Base-by-base conservation (phyloP, 2,113 vertebrate genomes). In the Oncorhynchus kisutch region DNA sequence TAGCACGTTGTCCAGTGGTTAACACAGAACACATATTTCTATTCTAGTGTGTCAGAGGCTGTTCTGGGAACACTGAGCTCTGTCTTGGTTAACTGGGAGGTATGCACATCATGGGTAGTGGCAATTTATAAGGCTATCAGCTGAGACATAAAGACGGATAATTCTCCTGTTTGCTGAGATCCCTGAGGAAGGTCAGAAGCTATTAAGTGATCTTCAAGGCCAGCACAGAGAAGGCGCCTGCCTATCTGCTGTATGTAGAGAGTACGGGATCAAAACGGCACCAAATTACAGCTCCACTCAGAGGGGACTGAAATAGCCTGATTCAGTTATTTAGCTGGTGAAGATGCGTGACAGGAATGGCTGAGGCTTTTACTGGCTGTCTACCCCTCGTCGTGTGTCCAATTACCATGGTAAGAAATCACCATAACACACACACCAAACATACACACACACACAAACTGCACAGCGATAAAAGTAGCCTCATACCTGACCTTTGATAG, bases 251-350 rank as follows among this genome's bases (percentile, higher is more conserved):
- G 51, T 54, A 54, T 16, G 16, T 54, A 54, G 51, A 54, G 16
- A 54, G 12, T 54, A 34, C 34, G 1, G 31, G 5, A 31, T 82
- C 83, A 84, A 82, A 88, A 76, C 74, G 80, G 78, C 84, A 84
- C 82, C 82, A 89, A 89, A 89, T 92, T 89, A 88, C 87, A 87
- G 83, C 87, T 90, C 80, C 18, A 62, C 81, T 83, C 71, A 59
- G 62, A 83, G 78, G 60, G 76, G 78, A 82, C 88, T 81, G 77
- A 92, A 92, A 91, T 89, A 91, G 88, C 76, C 77, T 80, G 81
- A 91, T 92, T 90, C 81, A 90, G 84, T 93, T 88, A 89, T 89
- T 91, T 82, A 66, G 70, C 25, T 78, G 14, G 45, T 75, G 83
- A 90, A 89, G 76, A 83, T 69, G 62, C 81, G 62, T 91, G 90